Evolutionary conservation across 2,113 vertebrate genomes (phyloP).

Genomic region (Scartelaos histophorus): DNA sequence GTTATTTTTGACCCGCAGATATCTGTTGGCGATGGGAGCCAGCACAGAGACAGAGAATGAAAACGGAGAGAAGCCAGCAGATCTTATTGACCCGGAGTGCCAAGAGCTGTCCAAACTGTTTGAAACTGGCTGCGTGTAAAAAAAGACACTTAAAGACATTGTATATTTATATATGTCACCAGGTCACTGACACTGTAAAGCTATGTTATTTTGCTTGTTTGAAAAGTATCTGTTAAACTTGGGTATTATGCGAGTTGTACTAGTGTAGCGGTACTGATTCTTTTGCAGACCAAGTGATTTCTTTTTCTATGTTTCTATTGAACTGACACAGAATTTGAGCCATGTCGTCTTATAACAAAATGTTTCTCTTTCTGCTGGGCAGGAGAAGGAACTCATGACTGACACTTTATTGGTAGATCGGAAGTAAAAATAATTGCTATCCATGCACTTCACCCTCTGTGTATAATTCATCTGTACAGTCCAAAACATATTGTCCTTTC

Average conservation of each 20-base stretch:
- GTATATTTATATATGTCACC: not conserved
- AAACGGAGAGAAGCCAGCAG: constrained; percentile 84
- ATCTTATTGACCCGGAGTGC: constrained; percentile 90
- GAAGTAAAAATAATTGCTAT: constrained; percentile 12
- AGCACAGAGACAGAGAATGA: constrained; percentile 82
- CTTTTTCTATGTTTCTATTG: constrained; percentile 2
- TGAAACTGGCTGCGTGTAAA: constrained; percentile 72
- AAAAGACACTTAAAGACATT: not conserved
- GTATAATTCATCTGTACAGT: constrained; percentile 13
- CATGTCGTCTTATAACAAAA: constrained; percentile 23
- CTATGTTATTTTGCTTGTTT: constrained; percentile 19
- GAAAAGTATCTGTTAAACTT: constrained; percentile 9
- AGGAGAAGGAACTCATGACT: constrained; percentile 44
- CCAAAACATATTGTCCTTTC: constrained; percentile 37
- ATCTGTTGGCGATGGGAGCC: constrained; percentile 87
- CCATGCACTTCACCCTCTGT: constrained; percentile 18
- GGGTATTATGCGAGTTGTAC: not conserved
- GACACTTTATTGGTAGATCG: constrained; percentile 17
- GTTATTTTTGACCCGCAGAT: constrained; percentile 69
- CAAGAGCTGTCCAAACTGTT: constrained; percentile 85
- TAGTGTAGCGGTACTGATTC: constrained; percentile 1
- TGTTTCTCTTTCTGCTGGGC: constrained; percentile 68
- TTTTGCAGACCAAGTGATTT: constrained; percentile 10
- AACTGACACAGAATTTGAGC: not conserved
- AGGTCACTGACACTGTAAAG: not conserved